A percentile compares a stretch with the other conserved stretches of the same genome.
Evolutionary conservation across 1,140 invertebrate genomes (phyloP).

Genomic region (Trachymyrmex cornetzi): DNA sequence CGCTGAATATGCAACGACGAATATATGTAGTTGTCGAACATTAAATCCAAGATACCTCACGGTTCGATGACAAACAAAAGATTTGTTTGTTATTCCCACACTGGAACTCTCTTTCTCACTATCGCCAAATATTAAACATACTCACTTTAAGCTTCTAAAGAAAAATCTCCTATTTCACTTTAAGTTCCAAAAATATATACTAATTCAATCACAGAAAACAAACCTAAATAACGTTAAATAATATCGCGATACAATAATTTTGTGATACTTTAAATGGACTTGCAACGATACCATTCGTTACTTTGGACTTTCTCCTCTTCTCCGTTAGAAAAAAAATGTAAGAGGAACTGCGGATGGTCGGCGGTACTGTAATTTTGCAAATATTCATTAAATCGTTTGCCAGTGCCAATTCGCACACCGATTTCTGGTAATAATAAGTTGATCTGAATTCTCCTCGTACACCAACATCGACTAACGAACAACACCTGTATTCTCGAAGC

Average conservation of each 20-base stretch:
- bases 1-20: no score
- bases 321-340: not conserved
- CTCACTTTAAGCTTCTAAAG: no score
- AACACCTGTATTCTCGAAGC: slow-evolving; percentile 42
- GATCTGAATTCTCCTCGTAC: not conserved
- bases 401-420: slow-evolving; percentile 11
- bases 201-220: no score
- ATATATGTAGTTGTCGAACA: no score
- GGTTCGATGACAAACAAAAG: no score
- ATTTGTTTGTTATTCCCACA: no score
- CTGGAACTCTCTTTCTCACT: no score
- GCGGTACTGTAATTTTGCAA: not conserved
- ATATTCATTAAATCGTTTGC: not conserved
- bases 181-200: no score
- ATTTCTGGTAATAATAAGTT: slow-evolving; percentile 54
- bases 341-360: not conserved
- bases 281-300: not conserved
- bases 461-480: slow-evolving; percentile 17
- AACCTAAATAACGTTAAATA: not conserved
- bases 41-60: no score
- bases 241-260: not conserved
- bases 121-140: no score
- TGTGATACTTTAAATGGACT: not conserved
- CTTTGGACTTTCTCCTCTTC: slow-evolving; percentile 1
- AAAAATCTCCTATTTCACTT: no score